These are phyloP conservation scores for Anseranas semipalmata DNA, from an alignment of 2,113 vertebrate species.

Conservation along the genomic window DNA sequence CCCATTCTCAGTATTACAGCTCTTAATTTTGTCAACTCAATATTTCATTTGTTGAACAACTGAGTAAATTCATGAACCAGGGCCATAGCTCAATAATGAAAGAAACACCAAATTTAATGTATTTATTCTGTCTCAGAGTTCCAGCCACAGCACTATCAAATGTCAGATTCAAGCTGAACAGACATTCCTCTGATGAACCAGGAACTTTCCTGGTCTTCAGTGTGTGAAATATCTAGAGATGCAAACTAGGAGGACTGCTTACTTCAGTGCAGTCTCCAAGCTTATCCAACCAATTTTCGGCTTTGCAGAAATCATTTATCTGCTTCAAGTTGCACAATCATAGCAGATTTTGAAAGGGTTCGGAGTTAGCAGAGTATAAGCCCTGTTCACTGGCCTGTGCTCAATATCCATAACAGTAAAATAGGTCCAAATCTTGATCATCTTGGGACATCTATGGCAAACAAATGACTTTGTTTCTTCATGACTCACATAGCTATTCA, in stretches of 20 bases:
- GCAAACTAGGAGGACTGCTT: not conserved
- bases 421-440: not conserved
- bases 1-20: not conserved
- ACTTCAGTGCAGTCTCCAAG: not conserved
- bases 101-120: not conserved
- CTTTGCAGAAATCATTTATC: not conserved
- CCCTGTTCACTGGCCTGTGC: not conserved
- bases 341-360: not conserved
- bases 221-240: not conserved
- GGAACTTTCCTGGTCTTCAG: not conserved
- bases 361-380: not conserved
- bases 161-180: not conserved
- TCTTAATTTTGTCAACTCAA: not conserved
- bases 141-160: not conserved
- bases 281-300: not conserved
- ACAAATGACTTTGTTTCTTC: not conserved
- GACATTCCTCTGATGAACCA: not conserved
- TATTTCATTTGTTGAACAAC: not conserved
- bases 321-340: not conserved
- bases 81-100: not conserved
- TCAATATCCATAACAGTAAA: not conserved
- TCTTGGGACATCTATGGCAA: not conserved
- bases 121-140: slow-evolving; percentile 12
- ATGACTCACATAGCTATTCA: not conserved
- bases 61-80: not conserved